Conservation (phyloP, 2,888 invertebrate genomes). For the Leptinotarsa haldemani region DNA sequence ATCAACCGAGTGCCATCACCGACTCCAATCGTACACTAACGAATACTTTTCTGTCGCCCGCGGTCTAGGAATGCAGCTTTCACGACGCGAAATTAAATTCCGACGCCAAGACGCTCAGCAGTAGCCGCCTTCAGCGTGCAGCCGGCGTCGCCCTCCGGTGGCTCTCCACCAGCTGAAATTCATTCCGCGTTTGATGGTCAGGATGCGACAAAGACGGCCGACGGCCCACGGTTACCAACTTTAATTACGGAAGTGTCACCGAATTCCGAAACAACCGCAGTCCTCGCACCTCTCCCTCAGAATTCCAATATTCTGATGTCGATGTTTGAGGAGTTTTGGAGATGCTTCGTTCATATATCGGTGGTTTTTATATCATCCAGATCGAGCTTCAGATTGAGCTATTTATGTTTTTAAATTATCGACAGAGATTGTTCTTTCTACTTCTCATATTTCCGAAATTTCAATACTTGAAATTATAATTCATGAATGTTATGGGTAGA, state of each 20-base stretch:
- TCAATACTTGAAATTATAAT: too few species aligned
- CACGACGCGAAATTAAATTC: conserved; percentile 61
- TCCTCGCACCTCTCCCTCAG: conserved; percentile 46
- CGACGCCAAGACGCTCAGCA: conserved; percentile 54
- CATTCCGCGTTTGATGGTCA: conserved; percentile 42
- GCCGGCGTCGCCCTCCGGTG: not conserved
- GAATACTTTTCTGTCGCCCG: conserved; percentile 21
- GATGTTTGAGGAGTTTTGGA: not conserved
- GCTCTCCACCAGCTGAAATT: conserved; percentile 12
- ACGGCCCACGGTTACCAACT: conserved; percentile 52
- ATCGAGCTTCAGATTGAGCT: too few species aligned
- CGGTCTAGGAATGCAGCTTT: conserved; percentile 53
- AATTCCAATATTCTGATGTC: conserved; percentile 24
- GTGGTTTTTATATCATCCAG: not conserved
- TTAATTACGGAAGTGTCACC: conserved; percentile 57
- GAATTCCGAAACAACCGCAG: conserved; percentile 55
- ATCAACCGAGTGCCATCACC: not conserved
- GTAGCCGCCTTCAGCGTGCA: conserved; percentile 28
- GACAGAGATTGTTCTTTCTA: too few species aligned
- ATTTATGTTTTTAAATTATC: too few species aligned
- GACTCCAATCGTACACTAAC: not conserved
- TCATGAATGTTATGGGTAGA: too few species aligned
- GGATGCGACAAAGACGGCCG: conserved; percentile 47
- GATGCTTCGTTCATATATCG: not conserved
- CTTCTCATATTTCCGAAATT: too few species aligned